A percentile compares a stretch with the other conserved stretches of the same genome.
phyloP scores from a whole-genome alignment of 2,888 invertebrate genomes.

The Agelastica alni region DNA sequence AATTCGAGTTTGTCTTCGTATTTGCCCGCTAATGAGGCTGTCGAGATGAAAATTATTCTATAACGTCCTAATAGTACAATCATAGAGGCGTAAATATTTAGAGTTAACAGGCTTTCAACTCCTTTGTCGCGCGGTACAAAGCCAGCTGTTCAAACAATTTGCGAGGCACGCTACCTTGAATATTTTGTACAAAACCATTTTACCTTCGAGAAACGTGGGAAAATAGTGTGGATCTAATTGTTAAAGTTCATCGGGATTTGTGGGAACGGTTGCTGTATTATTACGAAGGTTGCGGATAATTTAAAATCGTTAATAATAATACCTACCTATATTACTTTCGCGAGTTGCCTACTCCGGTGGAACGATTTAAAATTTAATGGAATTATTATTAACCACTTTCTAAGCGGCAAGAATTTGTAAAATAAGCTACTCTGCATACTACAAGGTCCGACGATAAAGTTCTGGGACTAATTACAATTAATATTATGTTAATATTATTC shows the following conservation, averaged over 20 bases:
- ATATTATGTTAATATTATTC: too few species aligned
- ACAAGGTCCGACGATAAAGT: too few species aligned
- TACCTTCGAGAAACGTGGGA: constrained; percentile 8
- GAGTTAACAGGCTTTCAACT: constrained; percentile 13
- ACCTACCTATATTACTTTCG: neutral
- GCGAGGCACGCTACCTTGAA: constrained; percentile 18
- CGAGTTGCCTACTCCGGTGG: too few species aligned
- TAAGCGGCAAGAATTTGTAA: too few species aligned
- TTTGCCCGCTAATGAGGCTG: constrained; percentile 16
- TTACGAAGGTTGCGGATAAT: neutral
- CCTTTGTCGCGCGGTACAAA: constrained; percentile 15
- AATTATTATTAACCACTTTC: too few species aligned
- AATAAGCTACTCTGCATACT: too few species aligned
- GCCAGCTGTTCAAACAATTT: constrained; percentile 16
- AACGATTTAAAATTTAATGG: too few species aligned
- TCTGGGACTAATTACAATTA: too few species aligned
- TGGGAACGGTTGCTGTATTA: neutral
- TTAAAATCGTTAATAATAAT: neutral
- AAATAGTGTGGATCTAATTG: constrained; percentile 18
- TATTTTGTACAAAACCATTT: constrained; percentile 11
- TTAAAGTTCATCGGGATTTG: constrained; percentile 11
- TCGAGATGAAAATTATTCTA: constrained; percentile 15
- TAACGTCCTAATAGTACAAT: constrained; percentile 14
- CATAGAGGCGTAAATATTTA: constrained; percentile 17
- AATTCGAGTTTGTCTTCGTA: constrained; percentile 13